Evolutionary conservation across 2,797 vertebrate species (phyloP).

Genomic region (Sebastes taczanowskii): DNA sequence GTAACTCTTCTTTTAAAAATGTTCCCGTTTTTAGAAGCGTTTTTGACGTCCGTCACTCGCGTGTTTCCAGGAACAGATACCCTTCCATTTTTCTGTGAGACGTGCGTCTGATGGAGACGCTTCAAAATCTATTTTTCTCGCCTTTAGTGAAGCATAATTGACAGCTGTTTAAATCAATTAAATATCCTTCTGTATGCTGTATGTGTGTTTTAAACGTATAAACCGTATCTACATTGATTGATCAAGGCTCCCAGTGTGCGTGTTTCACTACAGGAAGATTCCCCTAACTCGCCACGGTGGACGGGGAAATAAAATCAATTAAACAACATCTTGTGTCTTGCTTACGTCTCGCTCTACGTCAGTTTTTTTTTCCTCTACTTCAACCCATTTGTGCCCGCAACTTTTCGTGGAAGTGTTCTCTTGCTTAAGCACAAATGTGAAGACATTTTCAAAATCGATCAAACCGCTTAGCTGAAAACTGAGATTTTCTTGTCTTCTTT

Average conservation of each 20-base stretch:
- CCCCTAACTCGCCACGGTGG: neutral
- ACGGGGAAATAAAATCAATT: neutral
- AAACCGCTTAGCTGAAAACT: fast-evolving
- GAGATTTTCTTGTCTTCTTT: fast-evolving
- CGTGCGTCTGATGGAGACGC: neutral
- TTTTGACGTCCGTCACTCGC: neutral
- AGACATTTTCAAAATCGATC: too few relatives aligned
- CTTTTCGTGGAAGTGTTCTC: too few relatives aligned
- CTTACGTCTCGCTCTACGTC: neutral
- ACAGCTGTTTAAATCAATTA: neutral
- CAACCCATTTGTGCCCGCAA: too few relatives aligned
- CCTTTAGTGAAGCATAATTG: neutral
- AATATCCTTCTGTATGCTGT: neutral
- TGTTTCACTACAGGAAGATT: neutral
- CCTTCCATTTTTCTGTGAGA: neutral
- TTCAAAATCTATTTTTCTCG: neutral
- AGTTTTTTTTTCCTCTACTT: too few relatives aligned
- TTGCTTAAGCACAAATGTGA: too few relatives aligned
- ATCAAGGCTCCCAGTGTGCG: neutral
- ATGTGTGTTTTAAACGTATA: neutral
- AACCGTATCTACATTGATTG: neutral
- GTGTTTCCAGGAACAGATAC: neutral
- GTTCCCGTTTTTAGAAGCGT: neutral
- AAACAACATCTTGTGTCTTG: neutral
- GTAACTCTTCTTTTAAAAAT: neutral